Evolutionary conservation across 2,888 invertebrate genomes (phyloP).

Genomic region (Caenorhabditis sp.): DNA sequence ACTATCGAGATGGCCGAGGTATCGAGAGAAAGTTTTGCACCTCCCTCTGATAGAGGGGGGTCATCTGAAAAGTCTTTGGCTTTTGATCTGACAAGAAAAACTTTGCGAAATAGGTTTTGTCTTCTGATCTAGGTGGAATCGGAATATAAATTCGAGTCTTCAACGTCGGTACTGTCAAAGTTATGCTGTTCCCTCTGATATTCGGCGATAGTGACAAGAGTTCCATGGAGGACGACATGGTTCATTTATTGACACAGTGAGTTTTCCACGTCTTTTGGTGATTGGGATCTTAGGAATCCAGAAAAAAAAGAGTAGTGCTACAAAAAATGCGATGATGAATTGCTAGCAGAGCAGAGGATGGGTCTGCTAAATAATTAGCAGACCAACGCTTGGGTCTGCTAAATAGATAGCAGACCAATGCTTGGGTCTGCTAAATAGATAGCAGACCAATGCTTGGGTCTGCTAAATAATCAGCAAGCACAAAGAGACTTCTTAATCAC

Average conservation of each 20-base stretch:
- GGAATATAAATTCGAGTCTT: too few species aligned
- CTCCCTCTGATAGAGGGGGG: conserved; percentile 12
- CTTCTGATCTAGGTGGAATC: too few species aligned
- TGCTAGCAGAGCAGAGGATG: not conserved
- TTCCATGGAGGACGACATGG: conserved; percentile 30
- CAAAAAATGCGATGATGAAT: too few species aligned
- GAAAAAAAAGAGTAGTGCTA: too few species aligned
- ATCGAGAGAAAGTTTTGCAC: conserved; percentile 8
- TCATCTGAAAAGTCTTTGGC: conserved; percentile 17
- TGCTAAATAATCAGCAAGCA: too few species aligned
- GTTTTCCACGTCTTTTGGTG: too few species aligned
- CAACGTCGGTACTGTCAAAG: not conserved
- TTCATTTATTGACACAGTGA: conserved; percentile 24
- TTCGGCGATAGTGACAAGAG: conserved; percentile 38
- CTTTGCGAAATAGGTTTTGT: too few species aligned
- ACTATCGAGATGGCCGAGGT: not conserved
- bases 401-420: not conserved
- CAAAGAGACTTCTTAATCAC: too few species aligned
- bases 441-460: too few species aligned
- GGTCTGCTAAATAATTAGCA: not conserved
- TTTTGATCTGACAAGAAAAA: conserved; percentile 3
- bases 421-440: too few species aligned
- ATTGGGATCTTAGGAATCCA: too few species aligned
- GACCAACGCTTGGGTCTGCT: too few species aligned
- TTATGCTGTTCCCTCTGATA: conserved; percentile 43